Conservation (phyloP, 2,888 invertebrate species). For the Malacosoma neustria region DNA sequence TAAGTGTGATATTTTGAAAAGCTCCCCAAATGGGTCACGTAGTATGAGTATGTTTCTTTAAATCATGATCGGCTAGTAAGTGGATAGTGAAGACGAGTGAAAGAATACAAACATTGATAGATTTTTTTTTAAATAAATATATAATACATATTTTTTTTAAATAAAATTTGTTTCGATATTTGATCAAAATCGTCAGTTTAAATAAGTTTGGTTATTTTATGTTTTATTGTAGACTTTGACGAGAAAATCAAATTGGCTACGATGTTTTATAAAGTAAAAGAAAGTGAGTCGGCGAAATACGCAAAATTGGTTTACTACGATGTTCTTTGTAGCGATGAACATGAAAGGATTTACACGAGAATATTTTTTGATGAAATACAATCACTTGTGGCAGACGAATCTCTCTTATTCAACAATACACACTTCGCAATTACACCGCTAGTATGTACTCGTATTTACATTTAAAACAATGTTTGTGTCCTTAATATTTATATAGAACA, state of each 20-base stretch:
- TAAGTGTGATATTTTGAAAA: too few species aligned
- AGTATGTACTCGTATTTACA: slow-evolving; percentile 51
- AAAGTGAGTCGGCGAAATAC: slow-evolving; percentile 42
- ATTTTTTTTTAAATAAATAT: too few species aligned
- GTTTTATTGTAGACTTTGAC: slow-evolving; percentile 43
- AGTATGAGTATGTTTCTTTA: too few species aligned
- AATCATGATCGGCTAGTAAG: too few species aligned
- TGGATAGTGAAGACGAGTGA: too few species aligned
- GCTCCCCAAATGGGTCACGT: too few species aligned
- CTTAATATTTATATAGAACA: background rate
- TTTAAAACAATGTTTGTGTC: background rate
- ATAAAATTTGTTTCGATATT: too few species aligned
- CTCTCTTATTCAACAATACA: slow-evolving; percentile 42
- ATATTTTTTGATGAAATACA: slow-evolving; percentile 62
- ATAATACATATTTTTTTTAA: too few species aligned
- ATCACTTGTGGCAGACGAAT: slow-evolving; percentile 52
- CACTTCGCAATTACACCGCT: slow-evolving; percentile 69
- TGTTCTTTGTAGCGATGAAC: slow-evolving; percentile 51
- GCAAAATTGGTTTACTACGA: slow-evolving; percentile 53
- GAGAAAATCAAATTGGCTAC: slow-evolving; percentile 56
- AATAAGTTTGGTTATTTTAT: slow-evolving; percentile 2
- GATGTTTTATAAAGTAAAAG: slow-evolving; percentile 45
- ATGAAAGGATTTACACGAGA: slow-evolving; percentile 55
- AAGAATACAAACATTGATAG: too few species aligned
- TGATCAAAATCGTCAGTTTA: too few species aligned